Conservation (phyloP, 23 tunicate species). For the Trididemnum miniatum region DNA sequence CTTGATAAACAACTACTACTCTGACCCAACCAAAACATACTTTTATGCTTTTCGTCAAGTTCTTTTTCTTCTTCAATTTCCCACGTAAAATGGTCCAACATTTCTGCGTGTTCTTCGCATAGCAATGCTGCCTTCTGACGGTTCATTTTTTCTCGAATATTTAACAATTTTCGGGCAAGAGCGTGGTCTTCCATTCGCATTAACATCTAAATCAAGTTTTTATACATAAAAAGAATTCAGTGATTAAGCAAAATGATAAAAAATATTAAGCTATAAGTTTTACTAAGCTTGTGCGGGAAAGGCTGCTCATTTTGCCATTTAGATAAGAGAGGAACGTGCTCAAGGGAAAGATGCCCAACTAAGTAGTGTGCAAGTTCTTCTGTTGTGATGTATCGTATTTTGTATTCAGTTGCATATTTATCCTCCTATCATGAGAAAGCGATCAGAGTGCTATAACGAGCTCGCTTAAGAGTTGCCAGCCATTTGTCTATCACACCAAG, state of each 20-base stretch:
- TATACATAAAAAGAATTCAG: not conserved
- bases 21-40: constrained; percentile 18
- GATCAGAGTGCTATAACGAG: no score
- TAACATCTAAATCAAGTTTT: constrained; percentile 30
- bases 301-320: no score
- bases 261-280: not conserved
- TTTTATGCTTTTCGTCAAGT: constrained; percentile 40
- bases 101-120: constrained; percentile 64
- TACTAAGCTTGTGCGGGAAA: no score
- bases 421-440: no score
- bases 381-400: no score
- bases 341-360: no score
- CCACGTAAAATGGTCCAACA: constrained; percentile 67
- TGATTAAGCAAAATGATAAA: not conserved
- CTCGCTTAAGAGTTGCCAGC: no score
- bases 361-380: no score
- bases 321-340: no score
- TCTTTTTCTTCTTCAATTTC: constrained; percentile 64
- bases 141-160: constrained; percentile 46
- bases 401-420: no score
- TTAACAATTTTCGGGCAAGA: constrained; percentile 46
- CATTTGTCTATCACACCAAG: no score
- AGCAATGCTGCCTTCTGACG: constrained; percentile 25
- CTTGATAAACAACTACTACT: no score
- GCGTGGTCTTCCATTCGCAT: constrained; percentile 74